Conservation (phyloP, 2,888 invertebrate genomes). For the Trissonchulus latispiculum region DNA sequence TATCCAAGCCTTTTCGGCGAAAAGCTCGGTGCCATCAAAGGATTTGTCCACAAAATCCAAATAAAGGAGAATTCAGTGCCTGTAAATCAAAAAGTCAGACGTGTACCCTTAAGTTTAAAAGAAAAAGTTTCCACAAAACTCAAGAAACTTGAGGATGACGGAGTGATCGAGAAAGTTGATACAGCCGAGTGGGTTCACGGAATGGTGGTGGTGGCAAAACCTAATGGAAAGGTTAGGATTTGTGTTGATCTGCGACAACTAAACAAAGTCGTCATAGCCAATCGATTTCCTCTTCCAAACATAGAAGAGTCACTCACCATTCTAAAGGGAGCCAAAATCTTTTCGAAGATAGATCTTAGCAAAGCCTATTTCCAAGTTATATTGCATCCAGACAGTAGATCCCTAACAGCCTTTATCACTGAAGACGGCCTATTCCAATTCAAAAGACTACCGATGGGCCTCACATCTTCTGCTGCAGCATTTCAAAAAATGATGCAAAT, state of each 20-base stretch:
- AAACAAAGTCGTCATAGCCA: not conserved
- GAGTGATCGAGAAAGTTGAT: not conserved
- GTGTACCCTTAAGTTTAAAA: not conserved
- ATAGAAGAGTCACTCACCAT: not conserved
- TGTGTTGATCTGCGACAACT: not conserved
- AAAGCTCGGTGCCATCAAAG: not conserved
- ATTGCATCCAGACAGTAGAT: not conserved
- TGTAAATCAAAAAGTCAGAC: not conserved
- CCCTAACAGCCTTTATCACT: not conserved
- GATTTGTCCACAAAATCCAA: not conserved
- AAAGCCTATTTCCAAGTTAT: not conserved
- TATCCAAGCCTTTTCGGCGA: not conserved
- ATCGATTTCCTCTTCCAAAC: not conserved
- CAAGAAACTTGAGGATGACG: not conserved
- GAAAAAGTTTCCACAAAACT: not conserved
- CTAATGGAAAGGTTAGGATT: not conserved
- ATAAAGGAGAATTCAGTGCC: not conserved
- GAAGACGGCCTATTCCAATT: not conserved
- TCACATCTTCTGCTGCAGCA: not conserved
- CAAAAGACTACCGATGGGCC: not conserved
- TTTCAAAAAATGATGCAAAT: not conserved
- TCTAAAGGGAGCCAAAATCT: not conserved
- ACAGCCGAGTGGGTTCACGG: slow-evolving; percentile 7
- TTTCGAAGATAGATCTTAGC: not conserved
- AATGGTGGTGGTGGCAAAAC: not conserved